phyloP scores from a whole-genome alignment of 2,888 invertebrate species.

The Cheiracanthium punctorium region DNA sequence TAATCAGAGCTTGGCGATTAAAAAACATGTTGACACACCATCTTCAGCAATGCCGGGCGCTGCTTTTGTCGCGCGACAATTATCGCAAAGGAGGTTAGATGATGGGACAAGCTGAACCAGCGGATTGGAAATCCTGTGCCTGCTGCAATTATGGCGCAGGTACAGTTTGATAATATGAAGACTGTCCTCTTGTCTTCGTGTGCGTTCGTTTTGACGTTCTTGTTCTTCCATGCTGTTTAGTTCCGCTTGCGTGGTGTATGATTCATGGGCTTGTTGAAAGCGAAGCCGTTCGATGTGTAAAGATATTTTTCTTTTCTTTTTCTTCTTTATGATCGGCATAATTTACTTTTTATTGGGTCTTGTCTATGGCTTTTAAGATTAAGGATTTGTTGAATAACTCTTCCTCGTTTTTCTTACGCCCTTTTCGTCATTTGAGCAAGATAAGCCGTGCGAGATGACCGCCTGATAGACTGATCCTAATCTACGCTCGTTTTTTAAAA shows the following conservation, averaged over 20 bases:
- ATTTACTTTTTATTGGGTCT: too few relatives aligned
- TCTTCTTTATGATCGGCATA: too few relatives aligned
- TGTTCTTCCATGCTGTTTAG: constrained; percentile 41
- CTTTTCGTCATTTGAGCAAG: too few relatives aligned
- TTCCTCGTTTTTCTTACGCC: too few relatives aligned
- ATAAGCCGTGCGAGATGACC: too few relatives aligned
- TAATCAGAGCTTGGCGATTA: constrained; percentile 59
- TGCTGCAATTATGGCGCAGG: background rate
- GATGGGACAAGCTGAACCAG: background rate
- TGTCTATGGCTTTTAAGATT: too few relatives aligned
- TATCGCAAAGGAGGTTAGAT: background rate
- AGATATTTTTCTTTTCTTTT: background rate
- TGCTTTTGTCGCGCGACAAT: constrained; percentile 4
- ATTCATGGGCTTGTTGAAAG: constrained; percentile 41
- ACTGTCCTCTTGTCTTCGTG: constrained; percentile 14
- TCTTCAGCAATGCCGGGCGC: background rate
- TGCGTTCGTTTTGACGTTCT: constrained; percentile 3
- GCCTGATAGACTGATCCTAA: too few relatives aligned
- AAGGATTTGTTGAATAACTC: too few relatives aligned
- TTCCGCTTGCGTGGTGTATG: constrained; percentile 55
- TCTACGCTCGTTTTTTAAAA: too few relatives aligned
- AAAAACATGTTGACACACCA: constrained; percentile 8
- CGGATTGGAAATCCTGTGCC: constrained; percentile 4
- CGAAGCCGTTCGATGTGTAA: constrained; percentile 3
- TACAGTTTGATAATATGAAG: background rate